Evolutionary conservation across 1,140 invertebrate species (phyloP).

Genomic region (Tetragonula clypearis): DNA sequence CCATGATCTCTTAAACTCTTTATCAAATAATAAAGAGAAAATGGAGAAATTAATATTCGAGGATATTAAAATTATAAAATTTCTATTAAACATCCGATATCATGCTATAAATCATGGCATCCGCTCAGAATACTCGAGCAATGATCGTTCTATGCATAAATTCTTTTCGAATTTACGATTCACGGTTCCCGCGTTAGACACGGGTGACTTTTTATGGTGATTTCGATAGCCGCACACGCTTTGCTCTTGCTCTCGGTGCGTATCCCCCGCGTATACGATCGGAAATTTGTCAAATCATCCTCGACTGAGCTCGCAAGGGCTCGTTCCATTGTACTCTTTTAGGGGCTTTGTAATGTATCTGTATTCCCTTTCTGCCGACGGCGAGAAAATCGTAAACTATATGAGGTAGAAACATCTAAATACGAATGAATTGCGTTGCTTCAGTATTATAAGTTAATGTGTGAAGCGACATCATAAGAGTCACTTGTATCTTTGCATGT

Average conservation of each 20-base stretch:
- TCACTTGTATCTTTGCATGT: not conserved
- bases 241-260: slow-evolving; percentile 45
- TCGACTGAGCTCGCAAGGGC: slow-evolving; percentile 65
- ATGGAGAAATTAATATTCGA: not conserved
- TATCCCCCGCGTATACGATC: slow-evolving; percentile 63
- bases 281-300: slow-evolving; percentile 77
- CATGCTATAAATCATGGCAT: not conserved
- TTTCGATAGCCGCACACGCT: slow-evolving; percentile 70
- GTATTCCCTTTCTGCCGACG: slow-evolving; percentile 68
- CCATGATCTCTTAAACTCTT: not conserved
- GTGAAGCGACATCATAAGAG: not conserved
- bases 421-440: slow-evolving; percentile 59
- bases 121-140: not conserved
- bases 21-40: not conserved
- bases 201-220: slow-evolving; percentile 74
- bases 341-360: slow-evolving; percentile 71
- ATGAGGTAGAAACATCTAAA: slow-evolving; percentile 77
- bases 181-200: slow-evolving; percentile 40
- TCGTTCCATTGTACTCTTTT: slow-evolving; percentile 69
- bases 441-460: slow-evolving; percentile 28
- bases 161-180: slow-evolving; percentile 53
- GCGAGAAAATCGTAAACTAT: slow-evolving; percentile 73
- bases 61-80: not conserved
- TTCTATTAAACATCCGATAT: not conserved
- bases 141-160: slow-evolving; percentile 50